These are phyloP conservation scores for Epizoanthus stellaris DNA, from an alignment of 92 coral and sea anemone genomes.

Conservation along the genomic window DNA sequence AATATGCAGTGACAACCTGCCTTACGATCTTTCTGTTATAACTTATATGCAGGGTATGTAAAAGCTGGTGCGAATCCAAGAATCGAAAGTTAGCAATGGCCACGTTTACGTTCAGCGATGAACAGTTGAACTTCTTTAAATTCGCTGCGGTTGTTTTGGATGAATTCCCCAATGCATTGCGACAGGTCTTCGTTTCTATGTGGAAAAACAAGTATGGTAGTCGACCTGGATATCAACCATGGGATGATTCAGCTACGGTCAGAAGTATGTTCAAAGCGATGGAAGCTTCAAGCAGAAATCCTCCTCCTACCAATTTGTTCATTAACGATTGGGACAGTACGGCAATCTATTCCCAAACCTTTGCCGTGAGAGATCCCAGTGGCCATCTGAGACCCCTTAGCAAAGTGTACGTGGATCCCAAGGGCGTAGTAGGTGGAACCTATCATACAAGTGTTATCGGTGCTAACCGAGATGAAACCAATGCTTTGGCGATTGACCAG, in stretches of 20 bases:
- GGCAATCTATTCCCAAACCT: conserved; percentile 23
- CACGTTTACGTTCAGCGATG: conserved; percentile 1
- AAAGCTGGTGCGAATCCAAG: too few relatives aligned
- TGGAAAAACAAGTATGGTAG: conserved; percentile 31
- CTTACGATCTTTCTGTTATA: too few relatives aligned
- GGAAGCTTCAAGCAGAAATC: conserved; percentile 12
- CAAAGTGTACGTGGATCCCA: conserved; percentile 40
- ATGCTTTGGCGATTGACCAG: conserved; percentile 55
- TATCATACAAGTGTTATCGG: conserved; percentile 49
- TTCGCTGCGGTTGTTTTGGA: conserved; percentile 26
- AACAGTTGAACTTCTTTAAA: conserved; percentile 45
- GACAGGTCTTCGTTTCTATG: conserved; percentile 27
- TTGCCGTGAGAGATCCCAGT: neutral
- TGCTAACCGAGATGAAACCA: conserved; percentile 41
- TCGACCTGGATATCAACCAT: conserved; percentile 20
- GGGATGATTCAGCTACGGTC: conserved; percentile 44
- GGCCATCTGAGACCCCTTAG: conserved; percentile 34
- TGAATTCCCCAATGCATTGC: conserved; percentile 33
- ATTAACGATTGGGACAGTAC: conserved; percentile 43
- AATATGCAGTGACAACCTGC: too few relatives aligned
- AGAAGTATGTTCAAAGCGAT: neutral
- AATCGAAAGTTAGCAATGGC: conserved; percentile 10
- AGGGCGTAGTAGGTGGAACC: neutral
- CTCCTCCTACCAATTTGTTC: neutral
- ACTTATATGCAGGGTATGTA: too few relatives aligned